Percentiles rank a stretch among this genome's conserved stretches.
Conservation (phyloP, 2,888 invertebrate genomes). For the Cataglyphis cursor region DNA sequence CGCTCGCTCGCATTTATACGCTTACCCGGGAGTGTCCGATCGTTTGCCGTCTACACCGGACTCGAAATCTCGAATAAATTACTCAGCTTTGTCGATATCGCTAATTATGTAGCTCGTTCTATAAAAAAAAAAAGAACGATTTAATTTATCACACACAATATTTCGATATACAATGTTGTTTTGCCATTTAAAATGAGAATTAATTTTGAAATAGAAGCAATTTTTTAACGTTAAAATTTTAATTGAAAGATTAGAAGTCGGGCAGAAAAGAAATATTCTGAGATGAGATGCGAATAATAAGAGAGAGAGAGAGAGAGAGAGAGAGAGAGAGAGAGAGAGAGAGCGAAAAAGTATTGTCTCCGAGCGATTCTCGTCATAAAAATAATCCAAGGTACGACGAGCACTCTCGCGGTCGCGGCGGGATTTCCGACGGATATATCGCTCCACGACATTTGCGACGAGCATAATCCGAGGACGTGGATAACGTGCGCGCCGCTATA, state of each 20-base stretch:
- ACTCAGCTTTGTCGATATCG: not conserved
- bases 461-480: slow-evolving; percentile 49
- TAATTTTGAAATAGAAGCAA: not conserved
- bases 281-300: not conserved
- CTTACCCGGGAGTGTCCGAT: slow-evolving; percentile 65
- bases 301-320: not conserved
- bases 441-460: slow-evolving; percentile 42
- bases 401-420: slow-evolving; percentile 36
- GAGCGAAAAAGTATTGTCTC: not conserved
- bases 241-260: slow-evolving; percentile 7
- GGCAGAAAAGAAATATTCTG: not conserved
- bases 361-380: slow-evolving; percentile 14
- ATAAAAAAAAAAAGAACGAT: not conserved
- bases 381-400: slow-evolving; percentile 45
- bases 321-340: not conserved
- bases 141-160: not conserved
- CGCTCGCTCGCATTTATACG: slow-evolving; percentile 59
- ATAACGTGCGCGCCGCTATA: slow-evolving; percentile 36
- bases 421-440: slow-evolving; percentile 52
- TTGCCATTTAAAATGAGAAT: not conserved
- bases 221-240: not conserved
- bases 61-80: slow-evolving; percentile 38
- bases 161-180: not conserved
- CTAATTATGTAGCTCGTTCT: not conserved
- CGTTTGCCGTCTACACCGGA: slow-evolving; percentile 66